Conservation (phyloP, 2,797 vertebrate species). For the Taenioides sp. region DNA sequence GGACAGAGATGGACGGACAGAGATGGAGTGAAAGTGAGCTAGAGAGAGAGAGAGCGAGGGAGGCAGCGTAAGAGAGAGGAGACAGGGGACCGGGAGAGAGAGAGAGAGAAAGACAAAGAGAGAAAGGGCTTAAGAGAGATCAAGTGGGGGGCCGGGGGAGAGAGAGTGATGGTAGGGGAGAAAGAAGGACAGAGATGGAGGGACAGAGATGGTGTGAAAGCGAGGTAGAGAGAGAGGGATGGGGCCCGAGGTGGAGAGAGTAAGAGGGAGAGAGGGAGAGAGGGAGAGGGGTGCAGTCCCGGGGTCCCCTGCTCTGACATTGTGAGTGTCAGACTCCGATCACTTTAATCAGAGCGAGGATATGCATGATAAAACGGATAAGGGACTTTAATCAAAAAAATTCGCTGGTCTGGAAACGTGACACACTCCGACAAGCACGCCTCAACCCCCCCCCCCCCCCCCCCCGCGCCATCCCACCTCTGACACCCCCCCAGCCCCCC, state of each 20-base stretch:
- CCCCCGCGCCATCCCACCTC: conserved; percentile 26
- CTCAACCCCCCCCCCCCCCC: conserved; percentile 72
- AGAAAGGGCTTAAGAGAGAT: no score
- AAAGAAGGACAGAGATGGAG: neutral
- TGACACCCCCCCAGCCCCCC: conserved; percentile 42
- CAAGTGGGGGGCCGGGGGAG: neutral
- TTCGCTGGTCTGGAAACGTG: conserved; percentile 99
- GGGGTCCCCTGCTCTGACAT: conserved; percentile 91
- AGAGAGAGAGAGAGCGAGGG: neutral
- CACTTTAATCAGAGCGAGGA: conserved; percentile 99
- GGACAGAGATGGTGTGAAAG: neutral
- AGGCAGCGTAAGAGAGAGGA: neutral
- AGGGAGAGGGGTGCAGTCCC: conserved; percentile 78
- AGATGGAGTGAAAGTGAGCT: neutral
- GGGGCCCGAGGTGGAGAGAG: conserved; percentile 9
- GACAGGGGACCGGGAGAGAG: neutral
- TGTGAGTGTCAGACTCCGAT: conserved; percentile 99
- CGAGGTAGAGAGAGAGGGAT: neutral
- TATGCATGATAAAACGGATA: conserved; percentile 99
- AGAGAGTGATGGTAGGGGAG: neutral
- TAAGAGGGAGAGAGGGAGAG: neutral
- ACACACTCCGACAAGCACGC: conserved; percentile 96
- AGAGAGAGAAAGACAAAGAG: neutral
- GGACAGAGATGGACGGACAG: no score
- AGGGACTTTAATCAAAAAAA: conserved; percentile 99